A percentile compares a stretch with the other conserved stretches of the same genome.
Conservation (phyloP, 2,797 vertebrate genomes). For the Cyprinodon diabolis region DNA sequence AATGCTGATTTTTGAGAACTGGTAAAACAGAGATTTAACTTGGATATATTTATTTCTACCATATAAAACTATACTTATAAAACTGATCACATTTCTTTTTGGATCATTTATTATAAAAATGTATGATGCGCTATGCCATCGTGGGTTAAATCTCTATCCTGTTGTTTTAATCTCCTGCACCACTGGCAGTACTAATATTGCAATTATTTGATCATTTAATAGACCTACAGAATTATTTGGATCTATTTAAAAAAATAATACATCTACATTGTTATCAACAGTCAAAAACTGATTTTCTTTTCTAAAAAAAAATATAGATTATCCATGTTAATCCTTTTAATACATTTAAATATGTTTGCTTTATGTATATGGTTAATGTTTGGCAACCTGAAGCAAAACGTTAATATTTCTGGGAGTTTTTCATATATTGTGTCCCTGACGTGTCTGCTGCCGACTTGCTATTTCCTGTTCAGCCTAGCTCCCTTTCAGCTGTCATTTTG, state of each 20-base stretch:
- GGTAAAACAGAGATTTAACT: no score
- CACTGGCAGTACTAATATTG: background rate
- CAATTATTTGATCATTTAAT: background rate
- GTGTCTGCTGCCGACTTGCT: constrained; percentile 10
- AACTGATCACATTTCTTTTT: background rate
- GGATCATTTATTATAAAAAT: background rate
- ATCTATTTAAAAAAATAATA: no score
- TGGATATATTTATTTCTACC: background rate
- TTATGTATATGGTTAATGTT: background rate
- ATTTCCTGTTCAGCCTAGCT: constrained; percentile 16
- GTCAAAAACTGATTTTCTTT: no score
- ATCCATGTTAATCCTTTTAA: background rate
- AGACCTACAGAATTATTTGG: background rate
- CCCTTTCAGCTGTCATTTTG: constrained; percentile 24
- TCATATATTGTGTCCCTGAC: background rate
- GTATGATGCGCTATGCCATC: background rate
- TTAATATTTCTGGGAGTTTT: background rate
- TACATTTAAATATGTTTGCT: background rate
- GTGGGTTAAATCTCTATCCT: background rate
- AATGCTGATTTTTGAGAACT: no score
- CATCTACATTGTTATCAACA: no score
- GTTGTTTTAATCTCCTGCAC: background rate
- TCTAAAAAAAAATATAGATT: no score
- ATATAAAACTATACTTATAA: background rate
- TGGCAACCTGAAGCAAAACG: background rate